A percentile compares a stretch with the other conserved stretches of the same genome.
These are phyloP conservation scores for Agrenia bidenticulata DNA, from an alignment of 2,888 invertebrate genomes.

Conservation along the genomic window DNA sequence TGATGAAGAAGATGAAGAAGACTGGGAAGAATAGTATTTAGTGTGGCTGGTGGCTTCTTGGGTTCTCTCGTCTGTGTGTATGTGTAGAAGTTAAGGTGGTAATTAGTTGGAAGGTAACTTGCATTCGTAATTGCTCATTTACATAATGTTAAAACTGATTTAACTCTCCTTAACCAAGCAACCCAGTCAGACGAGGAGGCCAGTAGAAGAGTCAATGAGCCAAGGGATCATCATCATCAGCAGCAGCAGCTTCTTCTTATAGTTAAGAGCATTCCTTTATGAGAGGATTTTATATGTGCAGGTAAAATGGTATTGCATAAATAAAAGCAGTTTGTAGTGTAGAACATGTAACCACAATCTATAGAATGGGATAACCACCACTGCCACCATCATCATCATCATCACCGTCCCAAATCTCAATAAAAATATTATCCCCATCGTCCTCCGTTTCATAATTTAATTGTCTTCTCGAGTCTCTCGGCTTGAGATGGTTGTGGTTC, in stretches of 20 bases:
- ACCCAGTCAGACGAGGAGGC: constrained; percentile 3
- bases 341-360: too few relatives aligned
- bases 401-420: neutral
- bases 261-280: neutral
- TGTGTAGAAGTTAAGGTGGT: constrained; percentile 23
- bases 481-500: too few relatives aligned
- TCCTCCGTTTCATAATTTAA: constrained; percentile 10
- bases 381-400: neutral
- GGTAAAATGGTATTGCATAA: too few relatives aligned
- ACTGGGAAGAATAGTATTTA: neutral
- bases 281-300: too few relatives aligned
- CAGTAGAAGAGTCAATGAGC: constrained; percentile 1
- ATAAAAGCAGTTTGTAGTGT: neutral
- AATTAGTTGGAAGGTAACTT: constrained; percentile 35
- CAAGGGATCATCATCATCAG: neutral
- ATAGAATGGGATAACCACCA: neutral
- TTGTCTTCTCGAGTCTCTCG: neutral
- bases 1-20: neutral
- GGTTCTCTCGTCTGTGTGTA: neutral
- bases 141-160: constrained; percentile 25
- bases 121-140: constrained; percentile 31
- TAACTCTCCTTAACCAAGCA: constrained; percentile 9
- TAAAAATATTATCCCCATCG: neutral
- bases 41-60: constrained; percentile 17
- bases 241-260: neutral